Base-by-base conservation (phyloP, 2,888 invertebrate species). In the Caenorhabditis drosophilae region DNA sequence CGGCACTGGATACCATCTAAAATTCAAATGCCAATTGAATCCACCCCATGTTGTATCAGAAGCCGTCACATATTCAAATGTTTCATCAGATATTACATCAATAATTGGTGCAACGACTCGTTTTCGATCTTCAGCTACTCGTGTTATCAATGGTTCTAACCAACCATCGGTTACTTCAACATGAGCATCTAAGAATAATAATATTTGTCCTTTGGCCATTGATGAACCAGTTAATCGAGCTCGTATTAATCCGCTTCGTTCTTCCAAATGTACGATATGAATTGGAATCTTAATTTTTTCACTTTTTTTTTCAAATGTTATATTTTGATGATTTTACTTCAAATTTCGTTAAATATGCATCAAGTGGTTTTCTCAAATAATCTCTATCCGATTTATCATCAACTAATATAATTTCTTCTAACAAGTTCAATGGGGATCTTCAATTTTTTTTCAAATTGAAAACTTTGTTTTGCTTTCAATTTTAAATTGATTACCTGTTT, bases 21-120 rank as follows among this genome's bases (percentile, higher is more conserved):
- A 98, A 87, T 97, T 97, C 52, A 98, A 88, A 86, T 96, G 96
- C 97, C 97, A 97, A 87, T 97, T 98, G 87, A 98, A 98, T 23
- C 97, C 97, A 68, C 97, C 97, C 96, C 97, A 98, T 0, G 97
- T 98, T 90, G 95, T 94, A 85, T 98, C 97, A 1, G 95, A 95
- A 0, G 97, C 97, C 49, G 95, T 92, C 69, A 97, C 93, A 87
- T 98, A 98, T 86, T 97, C 96, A 86, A 98, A 98, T 4, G 93
- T 93, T 80, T 97, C 96, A 85, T 98, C 97, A 45, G 93, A 72
- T 18, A 73, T 74, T 9, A 73, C 74, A 41, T 77, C 67, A 44
- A 76, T 71, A 22, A 76, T 75, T 15, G 75, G 75, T n/a, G 76
- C 76, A 20, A 76, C 76, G 11, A 75, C 73, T 16, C 70, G 52